Evolutionary conservation across 2,888 invertebrate species (phyloP).

Genomic region (Gnatocerus cornutus): DNA sequence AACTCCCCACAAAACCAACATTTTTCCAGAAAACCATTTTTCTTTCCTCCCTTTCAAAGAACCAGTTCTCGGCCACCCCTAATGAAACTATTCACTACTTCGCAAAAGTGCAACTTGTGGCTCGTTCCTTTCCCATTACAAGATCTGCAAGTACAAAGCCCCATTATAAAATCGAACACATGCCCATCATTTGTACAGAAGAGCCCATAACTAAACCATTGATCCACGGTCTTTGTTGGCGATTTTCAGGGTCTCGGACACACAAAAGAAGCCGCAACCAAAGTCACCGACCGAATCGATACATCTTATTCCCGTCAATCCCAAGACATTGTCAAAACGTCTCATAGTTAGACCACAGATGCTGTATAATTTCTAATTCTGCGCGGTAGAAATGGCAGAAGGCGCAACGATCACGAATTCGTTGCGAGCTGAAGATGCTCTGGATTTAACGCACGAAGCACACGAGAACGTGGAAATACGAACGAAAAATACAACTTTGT

Average conservation of each 20-base stretch:
- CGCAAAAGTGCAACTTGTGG: constrained; percentile 26
- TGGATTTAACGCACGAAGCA: constrained; percentile 22
- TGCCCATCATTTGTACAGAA: constrained; percentile 54
- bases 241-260: constrained; percentile 51
- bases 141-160: constrained; percentile 34
- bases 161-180: constrained; percentile 48
- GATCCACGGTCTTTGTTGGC: constrained; percentile 52
- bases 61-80: constrained; percentile 19
- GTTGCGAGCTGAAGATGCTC: constrained; percentile 33
- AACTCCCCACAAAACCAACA: too few relatives aligned
- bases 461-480: constrained; percentile 31
- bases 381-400: constrained; percentile 24
- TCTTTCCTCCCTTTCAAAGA: background rate
- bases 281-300: constrained; percentile 47
- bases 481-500: constrained; percentile 3
- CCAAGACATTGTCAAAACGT: constrained; percentile 35
- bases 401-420: constrained; percentile 31
- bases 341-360: constrained; percentile 22
- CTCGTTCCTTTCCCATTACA: constrained; percentile 39
- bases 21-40: background rate
- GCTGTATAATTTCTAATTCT: constrained; percentile 28
- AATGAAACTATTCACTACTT: constrained; percentile 29
- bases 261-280: constrained; percentile 49
- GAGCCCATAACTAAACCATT: constrained; percentile 52
- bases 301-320: constrained; percentile 46